Evolutionary conservation across 2,797 vertebrate genomes (phyloP).

Genomic region (Mormyrus proboscirostris): DNA sequence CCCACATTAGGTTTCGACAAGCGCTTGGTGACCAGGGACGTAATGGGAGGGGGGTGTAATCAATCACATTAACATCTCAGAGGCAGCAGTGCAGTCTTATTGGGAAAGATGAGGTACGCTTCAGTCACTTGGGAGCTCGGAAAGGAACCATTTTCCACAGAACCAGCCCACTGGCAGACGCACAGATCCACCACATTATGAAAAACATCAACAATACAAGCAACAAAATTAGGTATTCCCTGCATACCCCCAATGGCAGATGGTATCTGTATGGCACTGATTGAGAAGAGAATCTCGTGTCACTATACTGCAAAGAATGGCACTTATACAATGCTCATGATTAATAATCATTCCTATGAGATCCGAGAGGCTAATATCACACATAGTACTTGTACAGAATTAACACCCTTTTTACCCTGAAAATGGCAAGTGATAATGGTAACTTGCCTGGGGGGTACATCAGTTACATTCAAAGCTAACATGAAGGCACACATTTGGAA

Average conservation of each 20-base stretch:
- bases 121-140: conserved; percentile 32
- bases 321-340: neutral
- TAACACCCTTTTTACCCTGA: neutral
- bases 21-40: neutral
- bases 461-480: conserved; percentile 6
- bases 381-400: neutral
- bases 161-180: conserved; percentile 9
- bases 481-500: conserved; percentile 4
- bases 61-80: neutral
- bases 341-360: neutral
- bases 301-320: neutral
- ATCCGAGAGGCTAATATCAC: neutral
- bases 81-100: conserved; percentile 18
- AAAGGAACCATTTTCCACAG: conserved; percentile 20
- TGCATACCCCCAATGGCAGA: neutral
- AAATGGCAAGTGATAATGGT: neutral
- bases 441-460: neutral
- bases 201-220: neutral
- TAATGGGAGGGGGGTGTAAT: neutral
- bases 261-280: neutral
- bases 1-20: neutral
- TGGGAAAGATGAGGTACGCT: conserved; percentile 22
- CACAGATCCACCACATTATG: conserved; percentile 12
- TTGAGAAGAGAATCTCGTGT: neutral
- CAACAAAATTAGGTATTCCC: neutral